phyloP scores from a whole-genome alignment of 2,797 vertebrate species.

The Taenioides sp. region DNA sequence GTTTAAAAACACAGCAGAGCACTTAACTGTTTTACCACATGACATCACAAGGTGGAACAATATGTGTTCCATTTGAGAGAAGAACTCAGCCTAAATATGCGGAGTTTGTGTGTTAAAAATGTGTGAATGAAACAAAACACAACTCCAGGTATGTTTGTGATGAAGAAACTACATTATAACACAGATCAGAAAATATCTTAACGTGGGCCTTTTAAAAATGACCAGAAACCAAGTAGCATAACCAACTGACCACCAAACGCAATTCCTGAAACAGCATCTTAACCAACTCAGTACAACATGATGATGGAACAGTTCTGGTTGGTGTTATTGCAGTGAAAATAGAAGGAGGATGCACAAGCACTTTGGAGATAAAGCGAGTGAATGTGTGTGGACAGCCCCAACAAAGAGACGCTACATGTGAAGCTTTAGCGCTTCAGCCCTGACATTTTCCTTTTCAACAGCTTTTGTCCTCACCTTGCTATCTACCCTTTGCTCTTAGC shows the following conservation, averaged over 20 bases:
- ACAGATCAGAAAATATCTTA: no score
- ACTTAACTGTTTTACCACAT: no score
- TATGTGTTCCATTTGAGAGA: no score
- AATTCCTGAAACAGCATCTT: not conserved
- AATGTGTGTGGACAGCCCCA: not conserved
- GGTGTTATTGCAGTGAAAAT: not conserved
- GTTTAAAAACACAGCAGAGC: no score
- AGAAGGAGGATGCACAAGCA: not conserved
- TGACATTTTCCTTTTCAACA: constrained; percentile 23
- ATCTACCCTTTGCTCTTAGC: constrained; percentile 50
- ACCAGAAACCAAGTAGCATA: not conserved
- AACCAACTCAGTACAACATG: no score
- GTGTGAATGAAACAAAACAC: no score
- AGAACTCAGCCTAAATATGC: no score
- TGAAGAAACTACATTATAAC: no score
- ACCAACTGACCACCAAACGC: not conserved
- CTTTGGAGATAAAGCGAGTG: not conserved
- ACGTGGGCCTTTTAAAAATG: not conserved
- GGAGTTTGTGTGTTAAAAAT: no score
- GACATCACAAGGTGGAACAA: no score
- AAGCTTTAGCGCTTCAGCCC: constrained; percentile 19
- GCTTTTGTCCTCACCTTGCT: constrained; percentile 40
- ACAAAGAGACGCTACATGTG: constrained; percentile 24
- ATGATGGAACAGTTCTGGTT: not conserved
- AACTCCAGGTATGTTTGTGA: no score